These are phyloP conservation scores for Aselliscus stoliczkanus DNA, from an alignment of 2,797 vertebrate species.

Conservation along the genomic window DNA sequence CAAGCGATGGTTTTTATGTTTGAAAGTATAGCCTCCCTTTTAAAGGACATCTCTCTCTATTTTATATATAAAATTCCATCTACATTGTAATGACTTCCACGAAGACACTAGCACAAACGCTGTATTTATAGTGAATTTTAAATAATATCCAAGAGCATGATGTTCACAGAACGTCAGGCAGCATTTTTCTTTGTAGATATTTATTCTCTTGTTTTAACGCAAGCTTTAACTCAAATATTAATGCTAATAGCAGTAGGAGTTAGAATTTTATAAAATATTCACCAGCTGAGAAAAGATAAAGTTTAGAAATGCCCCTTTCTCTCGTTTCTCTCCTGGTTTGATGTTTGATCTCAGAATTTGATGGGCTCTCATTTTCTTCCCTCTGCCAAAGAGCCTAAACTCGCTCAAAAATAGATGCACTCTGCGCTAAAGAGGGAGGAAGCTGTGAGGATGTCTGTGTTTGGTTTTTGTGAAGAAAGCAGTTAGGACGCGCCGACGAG, in stretches of 20 bases:
- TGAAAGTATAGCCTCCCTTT: not conserved
- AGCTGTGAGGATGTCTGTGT: not conserved
- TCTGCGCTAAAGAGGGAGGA: not conserved
- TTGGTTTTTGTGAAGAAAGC: not conserved
- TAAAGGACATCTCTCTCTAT: not conserved
- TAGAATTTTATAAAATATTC: not conserved
- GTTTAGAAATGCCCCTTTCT: not conserved
- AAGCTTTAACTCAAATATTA: not conserved
- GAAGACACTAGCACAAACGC: not conserved
- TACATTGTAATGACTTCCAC: not conserved
- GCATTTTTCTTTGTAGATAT: not conserved
- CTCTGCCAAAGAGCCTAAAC: not conserved
- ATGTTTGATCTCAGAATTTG: not conserved
- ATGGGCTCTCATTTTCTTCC: not conserved
- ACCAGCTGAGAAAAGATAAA: not conserved
- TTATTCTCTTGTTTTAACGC: not conserved
- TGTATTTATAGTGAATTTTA: not conserved
- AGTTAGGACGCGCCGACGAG: not conserved
- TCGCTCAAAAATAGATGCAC: not conserved
- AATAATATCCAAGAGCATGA: not conserved
- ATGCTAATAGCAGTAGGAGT: not conserved
- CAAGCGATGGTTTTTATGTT: not conserved
- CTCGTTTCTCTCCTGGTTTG: not conserved
- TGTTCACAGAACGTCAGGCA: accelerated
- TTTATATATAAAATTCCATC: not conserved